Base-by-base conservation (phyloP, 2,888 invertebrate species). In the Drosophila parthenogenetica region DNA sequence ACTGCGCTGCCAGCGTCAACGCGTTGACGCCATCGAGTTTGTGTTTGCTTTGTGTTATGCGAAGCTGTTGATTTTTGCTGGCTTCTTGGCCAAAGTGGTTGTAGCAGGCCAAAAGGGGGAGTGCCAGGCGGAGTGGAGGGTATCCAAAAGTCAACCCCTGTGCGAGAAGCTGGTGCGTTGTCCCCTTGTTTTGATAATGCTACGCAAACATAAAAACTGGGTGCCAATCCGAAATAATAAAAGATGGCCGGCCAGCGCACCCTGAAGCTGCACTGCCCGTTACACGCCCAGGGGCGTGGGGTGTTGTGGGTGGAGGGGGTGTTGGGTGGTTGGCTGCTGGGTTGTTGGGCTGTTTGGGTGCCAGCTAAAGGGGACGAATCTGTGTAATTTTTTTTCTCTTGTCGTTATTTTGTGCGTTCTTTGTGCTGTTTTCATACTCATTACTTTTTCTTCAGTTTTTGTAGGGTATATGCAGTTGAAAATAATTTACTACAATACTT, bases 101-200 rank as follows among this genome's bases (percentile, higher is more conserved):
- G 29, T 29, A 59, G 53, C 22, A 22, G 22, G 22, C 22, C 22
- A 22, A 5, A 22, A 22, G 1, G 29, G 55, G 42, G 45, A 45
- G 29, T 29, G 29, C 2, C 35, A 57, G 40, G 29, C 2, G 40
- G 29, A 17, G 13, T 7, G 4, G 32, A 14, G 17, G 46, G 8
- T 10, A 64, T 73, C 48, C 67, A 59, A 57, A 62, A 77, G 77
- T 80, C 88, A 81, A 78, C 82, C 85, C 85, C 81, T 69, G 77
- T 79, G 59, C 16, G 39, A 8, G 29, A 16, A 45, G 64, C 49
- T 54, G 66, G 63, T 58, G 69, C 89, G 77, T 73, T 87, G 87
- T 85, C 87, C 87, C 89, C 85, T 81, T 89, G 81, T 87, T 84
- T 85, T 89, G 89, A 85, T 85, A 87, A 85, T 89, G 89, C 87